These are phyloP conservation scores for Cantharis rustica DNA, from an alignment of 2,888 invertebrate genomes.

Conservation along the genomic window DNA sequence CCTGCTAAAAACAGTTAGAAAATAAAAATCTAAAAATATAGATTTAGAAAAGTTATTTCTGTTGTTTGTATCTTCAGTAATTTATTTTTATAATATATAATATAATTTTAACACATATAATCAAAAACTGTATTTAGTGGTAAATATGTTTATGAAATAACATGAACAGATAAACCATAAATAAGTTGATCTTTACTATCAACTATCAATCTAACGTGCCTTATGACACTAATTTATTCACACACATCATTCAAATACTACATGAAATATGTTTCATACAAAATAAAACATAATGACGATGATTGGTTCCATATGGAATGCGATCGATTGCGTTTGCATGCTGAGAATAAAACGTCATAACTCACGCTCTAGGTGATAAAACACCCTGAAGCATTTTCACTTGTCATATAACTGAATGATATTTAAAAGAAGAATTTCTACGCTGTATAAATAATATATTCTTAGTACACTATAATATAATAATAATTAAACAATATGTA, in stretches of 20 bases:
- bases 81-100: not conserved
- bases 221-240: conserved; percentile 50
- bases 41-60: no score
- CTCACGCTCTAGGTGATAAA: conserved; percentile 28
- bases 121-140: not conserved
- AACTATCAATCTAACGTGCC: conserved; percentile 46
- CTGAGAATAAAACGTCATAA: conserved; percentile 22
- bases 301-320: conserved; percentile 33
- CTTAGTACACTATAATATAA: not conserved
- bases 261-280: conserved; percentile 38
- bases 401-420: not conserved
- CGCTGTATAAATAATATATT: not conserved
- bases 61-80: not conserved
- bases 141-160: not conserved
- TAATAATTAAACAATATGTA: not conserved
- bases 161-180: not conserved
- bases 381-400: not conserved
- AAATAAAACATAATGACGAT: conserved; percentile 42
- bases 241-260: conserved; percentile 46
- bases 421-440: not conserved
- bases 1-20: no score
- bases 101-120: not conserved
- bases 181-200: conserved; percentile 43
- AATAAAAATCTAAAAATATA: no score
- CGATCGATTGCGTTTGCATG: conserved; percentile 24